Conservation (phyloP, 92 coral and sea anemone species). For the Porites rus region DNA sequence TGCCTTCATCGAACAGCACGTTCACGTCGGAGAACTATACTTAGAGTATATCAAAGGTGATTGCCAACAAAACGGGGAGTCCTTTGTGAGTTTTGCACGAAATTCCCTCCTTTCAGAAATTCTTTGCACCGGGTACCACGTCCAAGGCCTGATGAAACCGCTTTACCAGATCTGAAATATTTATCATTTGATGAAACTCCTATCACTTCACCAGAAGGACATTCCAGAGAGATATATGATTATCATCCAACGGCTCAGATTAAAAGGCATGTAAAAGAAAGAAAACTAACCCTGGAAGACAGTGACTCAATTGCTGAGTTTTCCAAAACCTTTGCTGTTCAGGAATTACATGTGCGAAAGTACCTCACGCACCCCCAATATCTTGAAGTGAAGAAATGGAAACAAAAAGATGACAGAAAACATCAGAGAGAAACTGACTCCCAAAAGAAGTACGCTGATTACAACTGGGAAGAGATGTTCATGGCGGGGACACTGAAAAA, state of each 20-base stretch:
- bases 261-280: conserved; percentile 41
- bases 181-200: conserved; percentile 47
- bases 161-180: conserved; percentile 52
- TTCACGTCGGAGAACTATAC: conserved; percentile 48
- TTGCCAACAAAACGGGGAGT: conserved; percentile 24
- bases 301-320: conserved; percentile 35
- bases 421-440: conserved; percentile 49
- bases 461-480: conserved; percentile 50
- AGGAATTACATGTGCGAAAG: conserved; percentile 37
- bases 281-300: conserved; percentile 38
- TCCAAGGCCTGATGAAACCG: conserved; percentile 56
- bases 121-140: conserved; percentile 54
- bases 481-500: conserved; percentile 46
- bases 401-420: conserved; percentile 50
- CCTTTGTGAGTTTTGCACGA: conserved; percentile 57
- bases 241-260: conserved; percentile 50
- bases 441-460: conserved; percentile 51
- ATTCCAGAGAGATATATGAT: conserved; percentile 38
- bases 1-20: conserved; percentile 40
- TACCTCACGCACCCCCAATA: neutral
- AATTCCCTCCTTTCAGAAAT: conserved; percentile 40
- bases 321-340: conserved; percentile 11
- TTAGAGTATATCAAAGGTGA: conserved; percentile 53
- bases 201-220: conserved; percentile 41
- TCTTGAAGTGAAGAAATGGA: conserved; percentile 50